Conservation (phyloP, 2,113 vertebrate genomes). For the Oncorhynchus kisutch region DNA sequence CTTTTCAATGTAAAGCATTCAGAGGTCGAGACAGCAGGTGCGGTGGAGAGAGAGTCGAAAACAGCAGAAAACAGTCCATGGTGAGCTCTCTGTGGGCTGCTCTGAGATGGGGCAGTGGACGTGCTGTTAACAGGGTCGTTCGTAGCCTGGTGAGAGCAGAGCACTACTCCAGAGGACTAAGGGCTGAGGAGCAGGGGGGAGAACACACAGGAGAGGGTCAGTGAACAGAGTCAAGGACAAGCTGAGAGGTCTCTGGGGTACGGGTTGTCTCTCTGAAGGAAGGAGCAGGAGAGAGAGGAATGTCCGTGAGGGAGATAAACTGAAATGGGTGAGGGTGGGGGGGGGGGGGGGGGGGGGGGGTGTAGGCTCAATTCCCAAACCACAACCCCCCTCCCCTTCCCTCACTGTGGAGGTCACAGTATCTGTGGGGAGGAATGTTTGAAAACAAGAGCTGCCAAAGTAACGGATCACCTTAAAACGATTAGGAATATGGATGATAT, state of each 20-base stretch:
- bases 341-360: neutral
- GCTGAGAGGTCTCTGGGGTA: slow-evolving; percentile 50
- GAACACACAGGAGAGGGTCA: slow-evolving; percentile 34
- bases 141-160: neutral
- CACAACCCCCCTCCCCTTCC: slow-evolving; percentile 22
- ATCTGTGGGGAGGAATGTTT: slow-evolving; percentile 47
- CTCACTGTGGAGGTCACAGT: slow-evolving; percentile 40
- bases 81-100: slow-evolving; percentile 53
- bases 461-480: slow-evolving; percentile 37
- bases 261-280: slow-evolving; percentile 32
- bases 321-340: slow-evolving; percentile 3
- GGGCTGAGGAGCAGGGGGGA: slow-evolving; percentile 43
- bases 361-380: slow-evolving; percentile 40
- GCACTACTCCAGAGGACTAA: slow-evolving; percentile 55
- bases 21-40: too few species aligned
- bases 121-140: too few species aligned
- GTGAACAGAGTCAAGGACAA: slow-evolving; percentile 55
- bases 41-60: neutral
- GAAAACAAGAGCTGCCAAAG: slow-evolving; percentile 50
- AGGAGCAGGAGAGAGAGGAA: slow-evolving; percentile 49
- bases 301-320: slow-evolving; percentile 20
- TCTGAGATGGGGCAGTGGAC: neutral
- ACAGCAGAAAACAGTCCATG: too few species aligned
- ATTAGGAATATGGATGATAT: slow-evolving; percentile 39
- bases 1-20: too few species aligned